Base-by-base conservation (phyloP, 2,888 invertebrate genomes). In the Pharmacophagus antenor region DNA sequence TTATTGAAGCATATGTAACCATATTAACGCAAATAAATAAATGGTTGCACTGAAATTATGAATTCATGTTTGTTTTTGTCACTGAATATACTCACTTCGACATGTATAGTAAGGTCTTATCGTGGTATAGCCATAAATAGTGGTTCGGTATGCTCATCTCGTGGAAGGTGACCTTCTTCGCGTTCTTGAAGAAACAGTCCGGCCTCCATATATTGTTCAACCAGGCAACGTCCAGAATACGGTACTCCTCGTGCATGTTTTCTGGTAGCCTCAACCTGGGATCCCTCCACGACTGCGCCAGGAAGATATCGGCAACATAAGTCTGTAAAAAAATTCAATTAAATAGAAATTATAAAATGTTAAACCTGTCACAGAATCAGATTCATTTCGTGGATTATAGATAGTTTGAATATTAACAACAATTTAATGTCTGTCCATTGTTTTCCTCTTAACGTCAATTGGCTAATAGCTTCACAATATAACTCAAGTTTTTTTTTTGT, bases 121-220 rank as follows among this genome's bases (percentile, higher is more conserved):
- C 97, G 73, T 97, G 96, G 73, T 97, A 97, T 62, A 97, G 83
- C 96, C 97, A 97, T 12, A 97, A 89, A 79, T 97, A 97, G 82
- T 97, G 97, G 78, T 97, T 97, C 0, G 97, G 97, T 80, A 97
- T 97, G 79, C 96, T 97, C 96, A 97, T 97, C 87, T 97, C 97
- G 71, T 97, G 97, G 76, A 97, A 97, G 17, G 97, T 97, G n/a
- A 93, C 97, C 77, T 96, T 96, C 85, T 97, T 97, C 18, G 97
- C 97, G 80, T 97, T 97, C 86, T 97, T 97, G 84, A 97, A 97
- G 88, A 97, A 97, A 80, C 97, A 96, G 85, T 97, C 97, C 0
- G 97, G 97, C 61, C 97, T 92, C 97, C 97, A 97, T 78, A 97
- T 97, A 80, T 94, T 89, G 85, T 96, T 96, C 71, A 97, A 88